These are phyloP conservation scores for Steromphala cineraria DNA, from an alignment of 2,888 invertebrate genomes.

Conservation along the genomic window DNA sequence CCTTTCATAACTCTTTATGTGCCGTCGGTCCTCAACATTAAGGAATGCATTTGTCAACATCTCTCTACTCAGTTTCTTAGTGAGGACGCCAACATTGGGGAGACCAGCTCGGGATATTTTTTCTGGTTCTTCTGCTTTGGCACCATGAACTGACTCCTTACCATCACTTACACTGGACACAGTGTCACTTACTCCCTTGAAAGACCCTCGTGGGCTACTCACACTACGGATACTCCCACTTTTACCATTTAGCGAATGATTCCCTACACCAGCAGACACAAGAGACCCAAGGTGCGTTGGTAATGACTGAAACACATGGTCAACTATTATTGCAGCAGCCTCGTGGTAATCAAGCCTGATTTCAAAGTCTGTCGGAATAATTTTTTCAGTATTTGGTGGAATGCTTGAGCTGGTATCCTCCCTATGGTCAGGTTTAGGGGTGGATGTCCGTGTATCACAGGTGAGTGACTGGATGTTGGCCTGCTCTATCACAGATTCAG, in stretches of 20 bases:
- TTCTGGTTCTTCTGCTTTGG: not conserved
- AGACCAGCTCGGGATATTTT: not conserved
- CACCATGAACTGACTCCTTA: not conserved
- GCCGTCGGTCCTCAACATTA: conserved; percentile 50
- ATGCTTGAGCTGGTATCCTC: not conserved
- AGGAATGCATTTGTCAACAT: conserved; percentile 66
- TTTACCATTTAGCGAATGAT: not conserved
- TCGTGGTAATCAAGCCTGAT: conserved; percentile 32
- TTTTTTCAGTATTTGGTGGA: not conserved
- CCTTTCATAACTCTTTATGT: conserved; percentile 51
- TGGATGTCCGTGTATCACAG: conserved; percentile 6
- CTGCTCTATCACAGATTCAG: not conserved
- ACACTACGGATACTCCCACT: not conserved
- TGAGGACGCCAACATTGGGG: conserved; percentile 21
- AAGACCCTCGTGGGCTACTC: not conserved
- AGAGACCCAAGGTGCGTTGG: conserved; percentile 28
- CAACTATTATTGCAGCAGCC: conserved; percentile 41
- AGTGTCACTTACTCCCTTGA: not conserved
- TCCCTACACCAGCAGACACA: not conserved
- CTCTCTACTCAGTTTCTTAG: conserved; percentile 51
- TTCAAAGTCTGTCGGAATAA: not conserved
- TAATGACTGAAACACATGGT: conserved; percentile 40
- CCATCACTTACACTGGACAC: conserved; percentile 11
- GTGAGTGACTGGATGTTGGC: not conserved
- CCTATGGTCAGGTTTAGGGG: not conserved